Evolutionary conservation across 2,888 invertebrate genomes (phyloP).

Genomic region (Pasiphila rectangulata): DNA sequence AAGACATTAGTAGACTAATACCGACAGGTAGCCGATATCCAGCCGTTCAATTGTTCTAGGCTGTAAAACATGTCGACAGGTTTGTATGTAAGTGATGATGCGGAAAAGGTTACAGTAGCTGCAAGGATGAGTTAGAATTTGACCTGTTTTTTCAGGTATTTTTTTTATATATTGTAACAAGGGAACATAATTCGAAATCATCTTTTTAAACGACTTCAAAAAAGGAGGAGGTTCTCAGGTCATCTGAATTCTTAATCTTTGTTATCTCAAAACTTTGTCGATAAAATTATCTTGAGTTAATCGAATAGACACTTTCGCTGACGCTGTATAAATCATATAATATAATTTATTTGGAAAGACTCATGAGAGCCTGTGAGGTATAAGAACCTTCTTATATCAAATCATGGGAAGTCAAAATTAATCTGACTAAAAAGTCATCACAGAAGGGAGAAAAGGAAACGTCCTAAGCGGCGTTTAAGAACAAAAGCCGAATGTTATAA

Average conservation of each 20-base stretch:
- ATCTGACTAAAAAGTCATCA: constrained; percentile 42
- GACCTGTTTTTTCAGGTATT: constrained; percentile 24
- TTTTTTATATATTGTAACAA: background rate
- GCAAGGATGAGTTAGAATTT: constrained; percentile 28
- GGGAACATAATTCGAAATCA: too few relatives aligned
- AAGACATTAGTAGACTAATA: too few relatives aligned
- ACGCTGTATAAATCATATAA: too few relatives aligned
- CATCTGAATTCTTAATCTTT: too few relatives aligned
- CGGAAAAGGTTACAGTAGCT: constrained; percentile 43
- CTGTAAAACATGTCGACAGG: constrained; percentile 76
- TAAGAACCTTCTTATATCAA: background rate
- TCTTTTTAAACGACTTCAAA: too few relatives aligned
- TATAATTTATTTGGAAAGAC: background rate
- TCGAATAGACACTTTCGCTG: too few relatives aligned
- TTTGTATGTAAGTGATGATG: constrained; percentile 43
- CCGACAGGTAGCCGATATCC: constrained; percentile 25
- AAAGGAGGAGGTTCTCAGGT: too few relatives aligned
- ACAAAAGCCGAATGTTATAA: constrained; percentile 79
- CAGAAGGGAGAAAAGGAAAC: constrained; percentile 57
- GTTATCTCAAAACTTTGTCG: too few relatives aligned
- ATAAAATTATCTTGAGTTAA: too few relatives aligned
- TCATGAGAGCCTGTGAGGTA: background rate
- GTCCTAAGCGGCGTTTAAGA: constrained; percentile 66
- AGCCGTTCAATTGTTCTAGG: constrained; percentile 58
- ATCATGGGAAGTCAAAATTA: constrained; percentile 19